These are phyloP conservation scores for Periophthalmodon schlosseri DNA, from an alignment of 2,113 vertebrate species.

Conservation along the genomic window DNA sequence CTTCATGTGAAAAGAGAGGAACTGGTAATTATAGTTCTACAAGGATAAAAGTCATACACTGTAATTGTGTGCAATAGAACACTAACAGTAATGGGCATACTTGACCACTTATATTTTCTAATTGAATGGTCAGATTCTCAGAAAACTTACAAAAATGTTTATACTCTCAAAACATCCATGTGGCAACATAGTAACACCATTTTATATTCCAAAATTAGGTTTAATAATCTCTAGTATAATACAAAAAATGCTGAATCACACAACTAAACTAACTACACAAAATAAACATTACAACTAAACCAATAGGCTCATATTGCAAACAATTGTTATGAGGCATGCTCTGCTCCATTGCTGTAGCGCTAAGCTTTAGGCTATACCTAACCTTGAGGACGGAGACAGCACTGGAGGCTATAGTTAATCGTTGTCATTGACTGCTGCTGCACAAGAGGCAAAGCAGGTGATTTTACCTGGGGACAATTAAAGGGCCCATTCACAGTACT, in stretches of 20 bases:
- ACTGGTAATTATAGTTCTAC: slow-evolving; percentile 3
- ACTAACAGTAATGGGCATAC: neutral
- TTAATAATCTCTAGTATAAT: no score
- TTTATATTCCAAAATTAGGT: neutral
- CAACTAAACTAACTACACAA: neutral
- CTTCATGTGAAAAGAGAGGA: neutral
- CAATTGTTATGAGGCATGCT: slow-evolving; percentile 33
- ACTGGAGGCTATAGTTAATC: slow-evolving; percentile 60
- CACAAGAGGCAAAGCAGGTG: slow-evolving; percentile 32
- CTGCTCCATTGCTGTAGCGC: slow-evolving; percentile 22
- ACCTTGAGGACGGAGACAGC: slow-evolving; percentile 65
- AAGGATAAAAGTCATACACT: neutral
- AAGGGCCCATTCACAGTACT: slow-evolving; percentile 32
- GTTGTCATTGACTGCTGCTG: slow-evolving; percentile 57
- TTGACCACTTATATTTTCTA: neutral
- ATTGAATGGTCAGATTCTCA: neutral
- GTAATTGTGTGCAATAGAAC: neutral
- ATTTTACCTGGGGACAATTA: slow-evolving; percentile 54
- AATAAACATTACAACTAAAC: neutral
- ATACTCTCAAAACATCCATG: neutral
- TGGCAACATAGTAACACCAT: neutral
- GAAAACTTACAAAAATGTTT: neutral
- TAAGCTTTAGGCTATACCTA: slow-evolving; percentile 59
- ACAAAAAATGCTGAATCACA: neutral
- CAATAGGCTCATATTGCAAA: slow-evolving; percentile 2